Conservation (phyloP, 2,113 vertebrate species). For the Esox niger region DNA sequence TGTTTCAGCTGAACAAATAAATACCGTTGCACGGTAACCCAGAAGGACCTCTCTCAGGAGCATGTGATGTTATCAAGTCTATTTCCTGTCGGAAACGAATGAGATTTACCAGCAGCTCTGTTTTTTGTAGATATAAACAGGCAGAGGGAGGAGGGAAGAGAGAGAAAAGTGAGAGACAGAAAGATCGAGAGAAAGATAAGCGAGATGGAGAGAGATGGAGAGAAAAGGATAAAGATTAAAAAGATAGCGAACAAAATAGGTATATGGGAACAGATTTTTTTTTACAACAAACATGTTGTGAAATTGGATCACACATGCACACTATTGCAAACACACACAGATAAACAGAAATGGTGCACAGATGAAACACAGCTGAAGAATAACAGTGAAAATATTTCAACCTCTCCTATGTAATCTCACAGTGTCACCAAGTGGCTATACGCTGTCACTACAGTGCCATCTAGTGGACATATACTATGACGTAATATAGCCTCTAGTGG, state of each 20-base stretch:
- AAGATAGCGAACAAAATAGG: no score
- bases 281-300: no score
- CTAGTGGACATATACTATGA: no score
- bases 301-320: no score
- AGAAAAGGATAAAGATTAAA: neutral
- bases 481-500: no score
- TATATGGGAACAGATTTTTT: no score
- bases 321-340: neutral
- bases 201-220: neutral
- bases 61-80: conserved; percentile 3
- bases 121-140: conserved; percentile 6
- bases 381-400: no score
- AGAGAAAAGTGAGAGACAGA: neutral
- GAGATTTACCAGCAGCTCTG: conserved; percentile 17
- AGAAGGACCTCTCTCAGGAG: neutral
- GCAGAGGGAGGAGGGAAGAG: neutral
- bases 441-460: conserved; percentile 26
- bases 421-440: no score
- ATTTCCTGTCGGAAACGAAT: neutral
- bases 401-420: no score
- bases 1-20: neutral
- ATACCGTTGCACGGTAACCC: neutral
- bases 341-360: no score
- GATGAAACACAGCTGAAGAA: no score
- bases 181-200: neutral